Evolutionary conservation across 2,888 invertebrate genomes (phyloP), one percentile per base, ranked within the genome.

Genomic region (Watsonalla binaria): DNA sequence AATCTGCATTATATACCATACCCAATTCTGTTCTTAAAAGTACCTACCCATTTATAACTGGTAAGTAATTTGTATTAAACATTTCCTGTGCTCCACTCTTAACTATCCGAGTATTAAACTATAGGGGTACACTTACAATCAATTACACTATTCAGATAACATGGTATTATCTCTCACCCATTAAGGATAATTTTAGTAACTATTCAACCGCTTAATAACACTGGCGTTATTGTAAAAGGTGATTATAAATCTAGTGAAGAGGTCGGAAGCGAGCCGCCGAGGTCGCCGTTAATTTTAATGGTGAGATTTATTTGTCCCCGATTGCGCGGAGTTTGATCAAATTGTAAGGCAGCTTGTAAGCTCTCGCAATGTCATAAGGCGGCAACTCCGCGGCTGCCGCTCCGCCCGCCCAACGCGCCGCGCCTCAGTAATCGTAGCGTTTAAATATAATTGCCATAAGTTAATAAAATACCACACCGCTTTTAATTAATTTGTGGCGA

Each of bases 381-480:
- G 64, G 65, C 60, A 66, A 65, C 62, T 62, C 63, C 69, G 68
- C 66, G 58, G 62, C 15, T 67, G 67, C 65, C 64, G 61, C 70
- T 65, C 66, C 69, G 65, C 51, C 53, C 47, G 11, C 15, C 46
- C 48, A 14, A 15, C 46, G 24, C 15, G 15, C 46, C 46, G 46
- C 68, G 63, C 70, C 72, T 71, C 72, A 62, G 73, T 82, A 84
- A 86, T 84, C 78, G 79, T 68, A 67, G 69, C 83, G 79, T 82
- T 85, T 83, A 85, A 86, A 86, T 84, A 82, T 87, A 84, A 86
- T 86, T 83, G 83, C 83, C 83, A 87, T 86, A 89, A 87, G 83
- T 86, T 86, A 84, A 86, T 86, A 84, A 85, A 84, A 84, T 80
- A 78, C 78, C 78, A 68, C 76, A 74, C 75, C 80, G 78, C 74